These are phyloP conservation scores for Lepidochrysops patricia DNA, from an alignment of 2,888 invertebrate genomes.

Conservation along the genomic window DNA sequence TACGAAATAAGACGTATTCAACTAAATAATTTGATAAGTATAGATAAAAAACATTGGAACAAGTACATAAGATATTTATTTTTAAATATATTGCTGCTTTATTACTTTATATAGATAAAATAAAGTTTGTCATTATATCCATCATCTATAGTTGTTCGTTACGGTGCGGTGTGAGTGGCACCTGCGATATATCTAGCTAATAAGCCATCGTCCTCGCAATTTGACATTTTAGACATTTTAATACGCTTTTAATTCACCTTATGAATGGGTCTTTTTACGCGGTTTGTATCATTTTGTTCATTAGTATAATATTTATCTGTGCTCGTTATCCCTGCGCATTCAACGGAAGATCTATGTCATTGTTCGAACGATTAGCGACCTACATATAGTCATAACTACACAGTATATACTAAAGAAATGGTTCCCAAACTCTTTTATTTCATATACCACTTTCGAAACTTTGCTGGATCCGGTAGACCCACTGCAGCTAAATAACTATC, in stretches of 20 bases:
- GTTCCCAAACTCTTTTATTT: too few relatives aligned
- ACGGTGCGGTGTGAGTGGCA: slow-evolving; percentile 35
- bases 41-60: too few relatives aligned
- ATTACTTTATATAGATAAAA: too few relatives aligned
- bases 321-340: slow-evolving; percentile 52
- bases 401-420: background rate
- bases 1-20: too few relatives aligned
- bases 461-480: too few relatives aligned
- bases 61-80: too few relatives aligned
- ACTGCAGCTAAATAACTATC: too few relatives aligned
- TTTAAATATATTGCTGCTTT: too few relatives aligned
- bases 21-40: too few relatives aligned
- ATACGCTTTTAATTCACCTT: slow-evolving; percentile 64
- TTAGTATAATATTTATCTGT: slow-evolving; percentile 59
- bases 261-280: slow-evolving; percentile 67
- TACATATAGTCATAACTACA: background rate
- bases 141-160: slow-evolving; percentile 9
- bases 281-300: slow-evolving; percentile 67
- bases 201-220: slow-evolving; percentile 61
- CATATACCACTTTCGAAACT: too few relatives aligned
- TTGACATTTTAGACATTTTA: slow-evolving; percentile 70
- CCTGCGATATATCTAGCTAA: slow-evolving; percentile 39
- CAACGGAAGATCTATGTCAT: slow-evolving; percentile 34
- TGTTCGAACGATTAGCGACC: slow-evolving; percentile 7
- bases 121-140: slow-evolving; percentile 20